phyloP scores from a whole-genome alignment of 2,113 vertebrate species.

The Psittacula cyanocephala region DNA sequence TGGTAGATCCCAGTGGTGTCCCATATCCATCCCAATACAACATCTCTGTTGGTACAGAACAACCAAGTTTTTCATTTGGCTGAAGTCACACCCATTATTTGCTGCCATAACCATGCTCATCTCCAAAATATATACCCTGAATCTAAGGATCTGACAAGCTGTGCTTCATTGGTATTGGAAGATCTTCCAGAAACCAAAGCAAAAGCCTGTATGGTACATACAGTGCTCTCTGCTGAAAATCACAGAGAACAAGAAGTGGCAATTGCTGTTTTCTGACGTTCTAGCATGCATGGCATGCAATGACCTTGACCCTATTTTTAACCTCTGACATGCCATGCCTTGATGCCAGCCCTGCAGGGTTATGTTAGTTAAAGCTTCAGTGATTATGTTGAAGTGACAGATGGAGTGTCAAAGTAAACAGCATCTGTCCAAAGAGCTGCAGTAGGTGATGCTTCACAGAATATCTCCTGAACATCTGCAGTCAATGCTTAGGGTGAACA shows the following conservation, averaged over 20 bases:
- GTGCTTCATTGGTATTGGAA: neutral
- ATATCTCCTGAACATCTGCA: slow-evolving; percentile 56
- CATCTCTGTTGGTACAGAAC: neutral
- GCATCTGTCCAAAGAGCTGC: slow-evolving; percentile 59
- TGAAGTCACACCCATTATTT: neutral
- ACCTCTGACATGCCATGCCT: slow-evolving; percentile 30
- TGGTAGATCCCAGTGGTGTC: neutral
- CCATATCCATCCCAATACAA: neutral
- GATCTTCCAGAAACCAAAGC: neutral
- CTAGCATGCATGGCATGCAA: fast-evolving
- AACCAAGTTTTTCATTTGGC: neutral
- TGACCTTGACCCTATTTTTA: slow-evolving; percentile 45
- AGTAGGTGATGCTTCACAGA: slow-evolving; percentile 40
- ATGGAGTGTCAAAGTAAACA: slow-evolving; percentile 59
- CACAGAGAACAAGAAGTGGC: neutral
- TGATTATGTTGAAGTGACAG: slow-evolving; percentile 26
- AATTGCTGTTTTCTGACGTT: neutral
- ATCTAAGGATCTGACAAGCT: neutral
- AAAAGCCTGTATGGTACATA: neutral
- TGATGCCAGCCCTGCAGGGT: slow-evolving; percentile 18
- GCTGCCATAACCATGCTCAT: neutral
- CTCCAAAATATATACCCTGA: fast-evolving
- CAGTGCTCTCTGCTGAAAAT: neutral
- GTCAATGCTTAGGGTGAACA: slow-evolving; percentile 32
- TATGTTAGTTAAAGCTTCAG: slow-evolving; percentile 25